Base-by-base conservation (phyloP, 1,140 invertebrate species). In the Coptotermes formosanus region DNA sequence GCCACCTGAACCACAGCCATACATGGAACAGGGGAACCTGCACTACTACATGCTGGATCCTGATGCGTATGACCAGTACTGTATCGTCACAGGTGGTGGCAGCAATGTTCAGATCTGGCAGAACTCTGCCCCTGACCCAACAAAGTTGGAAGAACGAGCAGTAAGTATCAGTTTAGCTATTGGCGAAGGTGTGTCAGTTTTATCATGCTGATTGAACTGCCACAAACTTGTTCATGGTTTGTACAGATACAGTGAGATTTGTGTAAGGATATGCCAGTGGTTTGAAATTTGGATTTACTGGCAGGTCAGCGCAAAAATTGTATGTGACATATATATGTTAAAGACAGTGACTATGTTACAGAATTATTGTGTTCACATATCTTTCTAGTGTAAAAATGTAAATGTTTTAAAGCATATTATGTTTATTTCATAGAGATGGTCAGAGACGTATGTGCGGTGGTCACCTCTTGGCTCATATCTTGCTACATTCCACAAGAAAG, bases 391-490 rank as follows among this genome's bases (percentile, higher is more conserved):
- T 59, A 59, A 23, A 19, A 23, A n/a, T 21, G 59, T 64, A 16
- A 23, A 64, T 64, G 21, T 75, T 55, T 55, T 16, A 55, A 55
- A 75, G 64, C n/a, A 16, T 30, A 8, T 0, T 75, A 11, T 69
- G 19, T 85, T 82, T 85, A 1, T 88, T 82, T 88, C 88, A 48
- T 89, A 97, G 96, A 93, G 95, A 87, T 99, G 98, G 97, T 98
- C 97, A 23, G 98, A 99, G 90, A 97, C 97, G 0, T 98, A 98
- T 90, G 96, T 98, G 2, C 96, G 96, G 88, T 99, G 99, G 98
- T 99, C 98, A 38, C 98, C 98, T 1, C 91, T 98, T 64, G 99
- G 99, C 59, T 99, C 98, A 4, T 99, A 98, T 91, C 91, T 99
- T 69, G 95, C 98, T 0, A 99, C 99, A 0, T 98, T 99, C 91